Evolutionary conservation across 2,113 vertebrate species (phyloP).

Genomic region (Macquaria ambigua): DNA sequence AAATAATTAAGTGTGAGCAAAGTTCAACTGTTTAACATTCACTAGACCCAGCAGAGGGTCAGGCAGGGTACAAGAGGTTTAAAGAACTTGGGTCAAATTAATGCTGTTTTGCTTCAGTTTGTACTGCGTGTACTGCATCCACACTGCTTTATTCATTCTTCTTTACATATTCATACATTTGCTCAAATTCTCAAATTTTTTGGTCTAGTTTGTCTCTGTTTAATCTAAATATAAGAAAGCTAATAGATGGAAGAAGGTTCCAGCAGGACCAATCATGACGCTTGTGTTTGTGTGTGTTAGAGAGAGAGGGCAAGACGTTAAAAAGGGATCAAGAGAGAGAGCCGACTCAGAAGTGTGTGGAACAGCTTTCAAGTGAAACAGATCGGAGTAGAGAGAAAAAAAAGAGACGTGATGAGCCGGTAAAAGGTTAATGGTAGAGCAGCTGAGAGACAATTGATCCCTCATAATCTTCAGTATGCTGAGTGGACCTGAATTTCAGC

Average conservation of each 20-base stretch:
- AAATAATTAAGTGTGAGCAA: background rate
- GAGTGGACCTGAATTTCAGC: conserved; percentile 6
- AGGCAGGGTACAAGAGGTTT: background rate
- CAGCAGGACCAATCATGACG: background rate
- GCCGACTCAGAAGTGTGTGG: background rate
- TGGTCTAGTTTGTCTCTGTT: background rate
- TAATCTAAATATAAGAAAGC: background rate
- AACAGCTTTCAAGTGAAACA: background rate
- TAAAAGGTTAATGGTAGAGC: conserved; percentile 37
- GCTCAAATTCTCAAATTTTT: background rate
- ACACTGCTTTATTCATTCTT: background rate
- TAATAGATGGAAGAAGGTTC: background rate
- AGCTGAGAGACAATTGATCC: conserved; percentile 24
- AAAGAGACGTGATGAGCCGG: background rate
- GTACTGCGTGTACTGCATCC: no score
- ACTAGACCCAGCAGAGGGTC: background rate
- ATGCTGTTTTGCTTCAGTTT: background rate
- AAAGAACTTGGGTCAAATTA: background rate
- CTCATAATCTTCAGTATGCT: conserved; percentile 32
- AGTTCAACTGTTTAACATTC: background rate
- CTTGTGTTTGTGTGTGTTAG: background rate
- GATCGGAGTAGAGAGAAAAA: background rate
- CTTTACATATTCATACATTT: no score
- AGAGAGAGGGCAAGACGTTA: background rate
- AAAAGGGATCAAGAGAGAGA: background rate